Conservation (phyloP, 2,888 invertebrate species). For the Drosophila ezoana region DNA sequence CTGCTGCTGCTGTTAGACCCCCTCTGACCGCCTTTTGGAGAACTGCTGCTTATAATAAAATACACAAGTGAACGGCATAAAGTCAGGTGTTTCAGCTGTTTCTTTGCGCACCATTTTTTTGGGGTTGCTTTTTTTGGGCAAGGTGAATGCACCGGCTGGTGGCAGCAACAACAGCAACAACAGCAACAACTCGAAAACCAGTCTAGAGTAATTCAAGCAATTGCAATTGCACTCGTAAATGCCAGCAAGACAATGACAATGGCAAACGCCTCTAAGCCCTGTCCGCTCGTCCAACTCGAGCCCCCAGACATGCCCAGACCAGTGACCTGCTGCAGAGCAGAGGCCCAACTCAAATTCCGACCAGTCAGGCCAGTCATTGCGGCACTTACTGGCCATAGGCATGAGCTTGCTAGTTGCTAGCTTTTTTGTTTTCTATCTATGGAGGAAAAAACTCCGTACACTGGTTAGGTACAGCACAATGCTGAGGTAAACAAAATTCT, state of each 20-base stretch:
- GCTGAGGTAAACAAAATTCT: conserved; percentile 3
- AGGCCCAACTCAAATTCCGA: conserved; percentile 44
- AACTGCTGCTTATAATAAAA: conserved; percentile 52
- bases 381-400: conserved; percentile 59
- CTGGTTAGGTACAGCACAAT: conserved; percentile 5
- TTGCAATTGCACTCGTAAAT: conserved; percentile 60
- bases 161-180: conserved; percentile 13
- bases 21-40: conserved; percentile 21
- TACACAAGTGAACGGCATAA: conserved; percentile 43
- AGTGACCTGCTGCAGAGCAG: conserved; percentile 26
- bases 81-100: conserved; percentile 63
- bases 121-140: conserved; percentile 65
- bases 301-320: conserved; percentile 23
- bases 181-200: conserved; percentile 39
- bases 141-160: conserved; percentile 70
- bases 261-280: conserved; percentile 42
- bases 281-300: conserved; percentile 9
- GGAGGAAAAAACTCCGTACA: conserved; percentile 12
- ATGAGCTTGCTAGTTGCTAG: conserved; percentile 54
- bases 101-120: conserved; percentile 26
- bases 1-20: conserved; percentile 27
- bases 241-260: conserved; percentile 63
- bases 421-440: conserved; percentile 16
- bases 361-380: conserved; percentile 72
- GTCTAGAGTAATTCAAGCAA: conserved; percentile 57